Evolutionary conservation across 2,113 vertebrate species (phyloP), one percentile per base, ranked within the genome.

Genomic region (Bubo bubo): DNA sequence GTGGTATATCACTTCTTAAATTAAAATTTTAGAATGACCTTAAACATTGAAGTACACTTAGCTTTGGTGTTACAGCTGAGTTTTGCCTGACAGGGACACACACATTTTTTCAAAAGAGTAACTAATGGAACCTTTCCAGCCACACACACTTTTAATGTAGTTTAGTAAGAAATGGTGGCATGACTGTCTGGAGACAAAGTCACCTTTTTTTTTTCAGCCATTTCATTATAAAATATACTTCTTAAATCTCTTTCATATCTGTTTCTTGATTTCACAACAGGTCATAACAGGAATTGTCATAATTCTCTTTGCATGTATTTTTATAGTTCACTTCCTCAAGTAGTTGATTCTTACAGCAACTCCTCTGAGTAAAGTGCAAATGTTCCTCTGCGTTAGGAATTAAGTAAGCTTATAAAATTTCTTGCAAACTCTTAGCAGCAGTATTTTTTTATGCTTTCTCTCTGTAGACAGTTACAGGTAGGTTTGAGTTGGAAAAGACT

Each of bases 121-220:
- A 43, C 15, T 87, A 30, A 28, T 14, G 28, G 2, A 34, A 55
- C 45, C n/a, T 63, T 91, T 53, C 27, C 26, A 49, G 7, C 8
- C 34, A 55, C 19, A 24, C 16, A 35, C 3, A 27, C 14, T 79
- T 67, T 63, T 21, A 32, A 22, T 23, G 16, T 30, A 26, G 8
- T 47, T 20, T 3, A 35, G 23, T 7, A 28, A 73, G 68, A 72
- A 63, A 50, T 6, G 3, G 27, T 74, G 10, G 5, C 18, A 30
- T 47, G 24, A 47, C 8, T 60, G 18, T 6, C 2, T 70, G 55
- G 30, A 72, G 15, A 0, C 20, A 79, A 63, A 83, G 8, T 58
- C 5, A 70, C 1, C 7, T 4, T 72, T 79, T 81, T 35, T 49
- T 28, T 8, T 27, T 3, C n/a, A 35, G 5, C 0, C 3, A 35